Base-by-base conservation (phyloP, 2,113 vertebrate species). In the Salvelinus fontinalis region DNA sequence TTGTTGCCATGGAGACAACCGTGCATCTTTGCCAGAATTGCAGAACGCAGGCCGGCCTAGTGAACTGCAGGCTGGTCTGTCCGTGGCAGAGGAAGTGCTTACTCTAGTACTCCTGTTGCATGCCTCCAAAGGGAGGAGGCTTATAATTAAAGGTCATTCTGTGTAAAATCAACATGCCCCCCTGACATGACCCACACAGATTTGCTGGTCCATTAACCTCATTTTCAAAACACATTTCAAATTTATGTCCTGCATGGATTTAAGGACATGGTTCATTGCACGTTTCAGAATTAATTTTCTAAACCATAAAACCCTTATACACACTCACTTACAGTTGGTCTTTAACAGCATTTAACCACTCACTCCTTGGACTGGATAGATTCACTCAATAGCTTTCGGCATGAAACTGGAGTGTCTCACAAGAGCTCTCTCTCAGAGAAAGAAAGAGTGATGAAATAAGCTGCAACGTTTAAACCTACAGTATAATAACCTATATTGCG, bases 1-100 rank as follows among this genome's bases (percentile, higher is more conserved):
- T 93, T 79, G 88, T 93, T 84, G 78, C 89, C 67, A 39, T 66
- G 79, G 92, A 16, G 69, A 92, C 91, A 87, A 81, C 79, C 4
- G 67, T 27, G 16, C 51, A 54, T 54, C 39, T 54, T 54, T 54
- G 81, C 70, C 67, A 72, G 75, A 57, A 26, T 65, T 79, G 79
- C 78, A 67, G 70, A 67, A 78, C 14, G 16, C 51, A 5, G 64
- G 78, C 79, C 59, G 59, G 59, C 5, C 59, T 62, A 72, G 66
- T 60, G 39, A 48, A 62, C 62, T 73, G 73, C 59, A 22, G 79
- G n/a, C 49, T 22, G 26, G 67, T 62, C 67, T 34, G 51, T 44
- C 49, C 70, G n/a, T 79, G 73, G 78, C 80, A 67, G 44, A 60
- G 87, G 85, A 87, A 87, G 81, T 75, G 69, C 87, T 86, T 77